Evolutionary conservation across 2,888 invertebrate genomes (phyloP).

Genomic region (Camptogramma bilineatum): DNA sequence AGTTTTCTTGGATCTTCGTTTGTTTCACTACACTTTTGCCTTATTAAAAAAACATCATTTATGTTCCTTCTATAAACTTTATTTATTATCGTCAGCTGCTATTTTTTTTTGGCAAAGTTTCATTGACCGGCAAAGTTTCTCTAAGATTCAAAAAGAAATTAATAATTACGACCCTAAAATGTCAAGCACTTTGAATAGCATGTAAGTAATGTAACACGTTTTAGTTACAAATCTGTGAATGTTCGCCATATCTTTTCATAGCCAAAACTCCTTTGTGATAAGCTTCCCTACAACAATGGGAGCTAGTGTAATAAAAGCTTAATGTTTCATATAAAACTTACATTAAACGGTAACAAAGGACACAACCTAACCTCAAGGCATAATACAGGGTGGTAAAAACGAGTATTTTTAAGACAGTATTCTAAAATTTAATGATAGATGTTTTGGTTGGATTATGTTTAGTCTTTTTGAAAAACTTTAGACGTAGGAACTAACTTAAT

Average conservation of each 20-base stretch:
- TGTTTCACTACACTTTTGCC: too few relatives aligned
- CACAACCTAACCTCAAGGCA: conserved; percentile 19
- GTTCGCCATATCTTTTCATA: conserved; percentile 24
- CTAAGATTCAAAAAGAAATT: too few relatives aligned
- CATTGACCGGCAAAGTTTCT: too few relatives aligned
- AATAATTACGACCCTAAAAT: not conserved
- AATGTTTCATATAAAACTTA: conserved; percentile 38
- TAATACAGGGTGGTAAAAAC: conserved; percentile 13
- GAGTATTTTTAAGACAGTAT: not conserved
- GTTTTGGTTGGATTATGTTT: too few relatives aligned
- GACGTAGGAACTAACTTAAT: too few relatives aligned
- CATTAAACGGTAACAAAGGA: conserved; percentile 41
- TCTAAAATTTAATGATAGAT: too few relatives aligned
- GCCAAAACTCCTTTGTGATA: conserved; percentile 35
- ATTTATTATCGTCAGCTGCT: too few relatives aligned
- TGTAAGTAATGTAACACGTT: not conserved
- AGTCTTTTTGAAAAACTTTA: too few relatives aligned
- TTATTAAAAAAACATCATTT: too few relatives aligned
- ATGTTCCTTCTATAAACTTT: too few relatives aligned
- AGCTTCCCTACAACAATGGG: conserved; percentile 35
- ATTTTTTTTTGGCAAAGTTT: too few relatives aligned
- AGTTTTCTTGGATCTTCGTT: too few relatives aligned
- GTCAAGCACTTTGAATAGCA: not conserved
- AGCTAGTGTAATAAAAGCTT: conserved; percentile 36
- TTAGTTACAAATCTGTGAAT: not conserved